phyloP scores from a whole-genome alignment of 2,888 invertebrate genomes.

The Philonicus albiceps region DNA sequence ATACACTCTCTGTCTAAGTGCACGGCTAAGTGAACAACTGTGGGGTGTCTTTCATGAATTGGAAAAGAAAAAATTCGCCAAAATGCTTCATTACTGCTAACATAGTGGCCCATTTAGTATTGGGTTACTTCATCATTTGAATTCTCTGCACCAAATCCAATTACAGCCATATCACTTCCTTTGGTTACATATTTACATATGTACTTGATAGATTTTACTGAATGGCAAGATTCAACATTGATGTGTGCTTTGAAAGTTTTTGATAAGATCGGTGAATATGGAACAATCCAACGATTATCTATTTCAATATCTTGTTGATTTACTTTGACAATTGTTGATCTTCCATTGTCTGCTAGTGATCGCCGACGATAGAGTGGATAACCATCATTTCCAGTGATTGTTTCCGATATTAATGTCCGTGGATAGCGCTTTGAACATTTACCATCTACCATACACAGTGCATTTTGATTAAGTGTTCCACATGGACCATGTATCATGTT shows the following conservation, averaged over 20 bases:
- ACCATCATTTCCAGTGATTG: background rate
- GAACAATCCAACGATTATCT: slow-evolving; percentile 58
- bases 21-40: background rate
- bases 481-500: slow-evolving; percentile 60
- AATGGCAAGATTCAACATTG: slow-evolving; percentile 60
- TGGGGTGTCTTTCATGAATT: background rate
- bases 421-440: slow-evolving; percentile 11
- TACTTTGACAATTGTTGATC: slow-evolving; percentile 40
- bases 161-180: background rate
- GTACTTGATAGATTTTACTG: background rate
- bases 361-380: slow-evolving; percentile 47
- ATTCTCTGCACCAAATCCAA: slow-evolving; percentile 12
- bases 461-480: background rate
- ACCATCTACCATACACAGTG: slow-evolving; percentile 8
- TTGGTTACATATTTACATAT: background rate
- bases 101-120: background rate
- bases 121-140: background rate
- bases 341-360: slow-evolving; percentile 45
- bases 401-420: background rate
- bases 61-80: background rate
- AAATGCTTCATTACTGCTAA: background rate
- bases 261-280: slow-evolving; percentile 55
- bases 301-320: slow-evolving; percentile 44
- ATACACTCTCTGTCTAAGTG: background rate
- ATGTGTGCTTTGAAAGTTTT: slow-evolving; percentile 56